Percentiles rank a stretch among this genome's conserved stretches.
Evolutionary conservation across 1,140 invertebrate genomes (phyloP).

Genomic region (Trissolcus basalis): DNA sequence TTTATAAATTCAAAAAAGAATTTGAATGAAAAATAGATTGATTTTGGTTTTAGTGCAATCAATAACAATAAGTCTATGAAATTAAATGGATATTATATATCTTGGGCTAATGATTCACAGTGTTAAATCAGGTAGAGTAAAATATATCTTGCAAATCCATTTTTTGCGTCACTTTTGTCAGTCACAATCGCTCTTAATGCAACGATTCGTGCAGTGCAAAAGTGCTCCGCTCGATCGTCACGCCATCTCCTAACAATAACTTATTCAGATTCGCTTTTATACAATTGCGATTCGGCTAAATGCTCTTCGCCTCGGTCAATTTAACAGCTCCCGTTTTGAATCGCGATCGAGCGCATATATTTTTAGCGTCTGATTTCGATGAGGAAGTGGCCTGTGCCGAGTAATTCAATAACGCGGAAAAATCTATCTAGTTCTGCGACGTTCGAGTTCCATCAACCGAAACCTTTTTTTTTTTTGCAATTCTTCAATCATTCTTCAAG

Average conservation of each 20-base stretch:
- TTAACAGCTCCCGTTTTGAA: constrained; percentile 26
- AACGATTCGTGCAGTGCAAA: constrained; percentile 15
- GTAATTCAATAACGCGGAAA: constrained; percentile 41
- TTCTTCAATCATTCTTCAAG: constrained; percentile 56
- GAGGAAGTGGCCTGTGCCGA: constrained; percentile 7
- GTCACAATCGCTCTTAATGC: constrained; percentile 17
- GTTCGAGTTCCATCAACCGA: constrained; percentile 18
- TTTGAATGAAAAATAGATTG: too few relatives aligned
- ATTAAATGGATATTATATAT: too few relatives aligned
- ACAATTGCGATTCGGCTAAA: constrained; percentile 28
- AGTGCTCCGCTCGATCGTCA: constrained; percentile 29
- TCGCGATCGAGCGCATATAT: constrained; percentile 15
- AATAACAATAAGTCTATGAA: too few relatives aligned
- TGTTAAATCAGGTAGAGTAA: too few relatives aligned
- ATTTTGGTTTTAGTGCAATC: too few relatives aligned
- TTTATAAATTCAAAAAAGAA: too few relatives aligned
- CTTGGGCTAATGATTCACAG: too few relatives aligned
- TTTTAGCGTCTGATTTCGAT: constrained; percentile 23
- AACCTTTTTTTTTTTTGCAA: constrained; percentile 12
- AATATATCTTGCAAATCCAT: constrained; percentile 26
- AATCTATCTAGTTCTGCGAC: constrained; percentile 43
- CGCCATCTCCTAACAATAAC: constrained; percentile 29
- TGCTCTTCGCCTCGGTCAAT: constrained; percentile 40
- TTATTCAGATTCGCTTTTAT: constrained; percentile 33
- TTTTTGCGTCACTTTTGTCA: constrained; percentile 21